phyloP scores from a whole-genome alignment of 2,888 invertebrate genomes.

The Heliconius aoede region DNA sequence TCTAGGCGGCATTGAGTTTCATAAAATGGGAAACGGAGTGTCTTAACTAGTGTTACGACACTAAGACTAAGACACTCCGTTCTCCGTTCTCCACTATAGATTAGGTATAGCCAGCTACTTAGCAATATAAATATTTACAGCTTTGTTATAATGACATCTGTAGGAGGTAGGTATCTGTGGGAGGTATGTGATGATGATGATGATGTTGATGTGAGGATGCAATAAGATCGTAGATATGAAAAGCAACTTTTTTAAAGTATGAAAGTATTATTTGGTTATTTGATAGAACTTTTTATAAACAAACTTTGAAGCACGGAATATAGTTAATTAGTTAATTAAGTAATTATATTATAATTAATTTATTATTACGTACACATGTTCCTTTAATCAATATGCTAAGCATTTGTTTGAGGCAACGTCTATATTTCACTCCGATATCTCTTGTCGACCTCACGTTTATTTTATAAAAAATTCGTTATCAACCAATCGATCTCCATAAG shows the following conservation, averaged over 20 bases:
- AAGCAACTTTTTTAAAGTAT: too few relatives aligned
- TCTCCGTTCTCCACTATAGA: too few relatives aligned
- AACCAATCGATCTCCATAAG: slow-evolving; percentile 3
- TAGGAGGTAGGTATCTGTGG: too few relatives aligned
- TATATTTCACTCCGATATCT: slow-evolving; percentile 8
- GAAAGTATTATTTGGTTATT: not conserved
- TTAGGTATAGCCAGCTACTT: too few relatives aligned
- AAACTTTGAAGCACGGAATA: not conserved
- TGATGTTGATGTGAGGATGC: too few relatives aligned
- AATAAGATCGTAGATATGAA: not conserved
- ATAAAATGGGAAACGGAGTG: too few relatives aligned
- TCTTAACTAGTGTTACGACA: too few relatives aligned
- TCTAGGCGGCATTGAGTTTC: too few relatives aligned
- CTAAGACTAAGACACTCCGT: too few relatives aligned
- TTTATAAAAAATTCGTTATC: slow-evolving; percentile 1
- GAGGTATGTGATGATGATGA: not conserved
- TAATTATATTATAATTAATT: not conserved
- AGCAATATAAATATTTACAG: too few relatives aligned
- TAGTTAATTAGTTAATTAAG: not conserved
- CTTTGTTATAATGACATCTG: too few relatives aligned
- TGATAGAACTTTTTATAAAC: not conserved
- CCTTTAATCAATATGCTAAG: not conserved
- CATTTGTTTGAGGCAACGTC: not conserved
- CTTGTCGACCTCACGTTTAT: slow-evolving; percentile 1
- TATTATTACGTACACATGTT: not conserved